phyloP scores from a whole-genome alignment of 2,888 invertebrate genomes.

The Hirtodrosophila cameraria region DNA sequence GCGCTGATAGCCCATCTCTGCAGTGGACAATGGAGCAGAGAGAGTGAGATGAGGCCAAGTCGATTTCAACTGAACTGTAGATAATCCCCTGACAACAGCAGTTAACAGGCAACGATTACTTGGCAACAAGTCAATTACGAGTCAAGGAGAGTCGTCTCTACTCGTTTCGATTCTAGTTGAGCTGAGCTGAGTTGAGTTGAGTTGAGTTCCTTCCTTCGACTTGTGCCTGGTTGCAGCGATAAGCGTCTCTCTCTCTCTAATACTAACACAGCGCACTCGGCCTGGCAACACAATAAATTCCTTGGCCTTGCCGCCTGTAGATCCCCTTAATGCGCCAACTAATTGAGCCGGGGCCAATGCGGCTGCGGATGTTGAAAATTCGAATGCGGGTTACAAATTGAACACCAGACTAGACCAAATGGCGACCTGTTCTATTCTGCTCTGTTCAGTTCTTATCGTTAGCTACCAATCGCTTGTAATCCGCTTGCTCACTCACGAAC shows the following conservation, averaged over 20 bases:
- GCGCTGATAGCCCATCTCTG: slow-evolving; percentile 19
- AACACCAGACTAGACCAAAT: neutral
- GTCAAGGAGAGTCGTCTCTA: slow-evolving; percentile 32
- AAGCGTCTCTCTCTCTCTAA: slow-evolving; percentile 59
- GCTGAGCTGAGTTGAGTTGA: no score
- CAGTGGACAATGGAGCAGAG: neutral
- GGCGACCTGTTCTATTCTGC: slow-evolving; percentile 43
- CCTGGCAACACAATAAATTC: slow-evolving; percentile 69
- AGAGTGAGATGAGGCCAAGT: slow-evolving; percentile 35
- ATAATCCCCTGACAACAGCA: slow-evolving; percentile 81
- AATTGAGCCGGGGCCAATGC: slow-evolving; percentile 60
- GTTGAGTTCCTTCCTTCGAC: slow-evolving; percentile 9
- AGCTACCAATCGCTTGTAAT: slow-evolving; percentile 71
- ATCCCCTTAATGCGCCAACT: slow-evolving; percentile 78
- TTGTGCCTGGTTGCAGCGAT: slow-evolving; percentile 66
- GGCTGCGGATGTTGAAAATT: slow-evolving; percentile 3
- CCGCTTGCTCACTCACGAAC: slow-evolving; percentile 50
- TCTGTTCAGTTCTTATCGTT: slow-evolving; percentile 59
- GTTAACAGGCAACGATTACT: slow-evolving; percentile 81
- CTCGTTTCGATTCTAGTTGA: no score
- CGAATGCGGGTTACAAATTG: slow-evolving; percentile 43
- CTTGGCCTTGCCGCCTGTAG: slow-evolving; percentile 46
- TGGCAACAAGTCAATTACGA: slow-evolving; percentile 79
- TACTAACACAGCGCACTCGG: slow-evolving; percentile 51
- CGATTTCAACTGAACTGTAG: slow-evolving; percentile 77